phyloP scores from a whole-genome alignment of 2,113 vertebrate genomes.

The Eira barbara region DNA sequence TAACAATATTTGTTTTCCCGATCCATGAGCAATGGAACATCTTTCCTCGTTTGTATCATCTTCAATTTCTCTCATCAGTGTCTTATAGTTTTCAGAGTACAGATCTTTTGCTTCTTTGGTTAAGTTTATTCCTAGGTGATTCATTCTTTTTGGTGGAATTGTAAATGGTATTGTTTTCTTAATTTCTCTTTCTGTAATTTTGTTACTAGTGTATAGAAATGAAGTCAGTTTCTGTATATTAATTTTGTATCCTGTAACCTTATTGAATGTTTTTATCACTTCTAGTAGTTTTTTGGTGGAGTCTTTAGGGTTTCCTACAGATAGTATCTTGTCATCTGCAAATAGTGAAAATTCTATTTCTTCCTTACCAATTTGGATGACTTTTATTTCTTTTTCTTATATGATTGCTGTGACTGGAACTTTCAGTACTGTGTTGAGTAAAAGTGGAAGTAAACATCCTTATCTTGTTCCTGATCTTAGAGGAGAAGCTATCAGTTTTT shows the following conservation, averaged over 20 bases:
- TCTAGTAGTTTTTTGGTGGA: not conserved
- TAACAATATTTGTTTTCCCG: not conserved
- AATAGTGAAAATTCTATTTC: not conserved
- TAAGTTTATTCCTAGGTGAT: not conserved
- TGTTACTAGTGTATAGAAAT: not conserved
- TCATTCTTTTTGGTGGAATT: not conserved
- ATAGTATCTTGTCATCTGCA: not conserved
- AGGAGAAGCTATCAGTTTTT: not conserved
- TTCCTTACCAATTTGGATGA: not conserved
- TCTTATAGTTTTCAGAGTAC: not conserved
- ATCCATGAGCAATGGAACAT: not conserved
- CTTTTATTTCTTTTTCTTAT: not conserved
- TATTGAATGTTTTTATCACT: not conserved
- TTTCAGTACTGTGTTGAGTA: not conserved
- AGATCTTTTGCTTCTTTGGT: not conserved
- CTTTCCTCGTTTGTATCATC: not conserved
- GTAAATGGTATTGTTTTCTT: not conserved
- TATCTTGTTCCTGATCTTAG: not conserved
- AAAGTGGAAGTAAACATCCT: not conserved
- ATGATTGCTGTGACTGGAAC: not conserved
- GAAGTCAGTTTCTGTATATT: too few relatives aligned
- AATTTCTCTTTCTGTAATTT: not conserved
- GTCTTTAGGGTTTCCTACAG: not conserved
- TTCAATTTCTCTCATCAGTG: not conserved
- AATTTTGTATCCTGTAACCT: too few relatives aligned